Percentiles rank a stretch among this genome's conserved stretches.
Evolutionary conservation across 2,888 invertebrate genomes (phyloP).

Genomic region (Stramonita haemastoma): DNA sequence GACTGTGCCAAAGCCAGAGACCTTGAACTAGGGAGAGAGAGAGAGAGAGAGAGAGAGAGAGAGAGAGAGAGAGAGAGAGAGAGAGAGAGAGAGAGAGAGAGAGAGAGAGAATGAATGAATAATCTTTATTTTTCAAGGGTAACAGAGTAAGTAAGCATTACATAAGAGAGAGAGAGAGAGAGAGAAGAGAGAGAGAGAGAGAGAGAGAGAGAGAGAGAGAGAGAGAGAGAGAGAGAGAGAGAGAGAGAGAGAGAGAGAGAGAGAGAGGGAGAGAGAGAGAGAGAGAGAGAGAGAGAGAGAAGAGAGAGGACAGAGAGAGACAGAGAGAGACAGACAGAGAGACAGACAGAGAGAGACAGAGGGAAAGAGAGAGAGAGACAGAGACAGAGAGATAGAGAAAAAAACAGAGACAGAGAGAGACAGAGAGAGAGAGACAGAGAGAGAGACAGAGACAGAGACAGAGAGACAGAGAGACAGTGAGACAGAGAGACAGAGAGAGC

Average conservation of each 20-base stretch:
- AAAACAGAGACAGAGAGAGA: too few species aligned
- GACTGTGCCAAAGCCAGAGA: not conserved
- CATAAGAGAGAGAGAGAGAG: not conserved
- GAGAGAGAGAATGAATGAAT: too few species aligned
- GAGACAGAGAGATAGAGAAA: not conserved
- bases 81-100: not conserved
- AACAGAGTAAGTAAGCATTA: not conserved
- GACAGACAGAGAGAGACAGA: not conserved
- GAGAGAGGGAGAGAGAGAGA: not conserved
- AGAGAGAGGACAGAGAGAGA: not conserved
- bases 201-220: not conserved
- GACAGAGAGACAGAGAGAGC: not conserved
- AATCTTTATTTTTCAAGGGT: not conserved
- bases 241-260: slow-evolving; percentile 4
- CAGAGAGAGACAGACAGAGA: not conserved
- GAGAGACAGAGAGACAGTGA: not conserved
- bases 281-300: not conserved
- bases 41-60: not conserved
- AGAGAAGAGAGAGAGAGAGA: not conserved
- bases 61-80: not conserved
- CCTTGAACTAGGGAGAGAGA: not conserved
- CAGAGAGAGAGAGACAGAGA: slow-evolving; percentile 2
- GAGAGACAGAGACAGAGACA: not conserved
- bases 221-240: not conserved
- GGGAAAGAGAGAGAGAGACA: not conserved